Conservation (phyloP, 2,797 vertebrate genomes). For the Arremon aurantiirostris region DNA sequence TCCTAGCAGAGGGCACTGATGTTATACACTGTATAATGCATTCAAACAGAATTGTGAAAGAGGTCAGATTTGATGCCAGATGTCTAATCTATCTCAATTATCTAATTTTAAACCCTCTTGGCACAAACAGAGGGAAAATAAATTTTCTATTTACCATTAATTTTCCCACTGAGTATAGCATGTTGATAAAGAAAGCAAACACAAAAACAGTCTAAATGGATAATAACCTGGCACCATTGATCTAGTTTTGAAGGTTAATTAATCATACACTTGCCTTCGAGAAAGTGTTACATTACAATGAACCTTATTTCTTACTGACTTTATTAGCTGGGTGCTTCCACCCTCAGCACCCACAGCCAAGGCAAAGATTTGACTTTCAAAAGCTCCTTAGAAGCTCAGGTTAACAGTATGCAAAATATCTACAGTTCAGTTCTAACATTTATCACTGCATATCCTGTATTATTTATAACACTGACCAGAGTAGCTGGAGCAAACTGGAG, state of each 20-base stretch:
- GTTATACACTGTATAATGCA: neutral
- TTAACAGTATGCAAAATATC: neutral
- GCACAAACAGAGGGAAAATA: neutral
- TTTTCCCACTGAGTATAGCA: neutral
- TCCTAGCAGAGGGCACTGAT: conserved; percentile 25
- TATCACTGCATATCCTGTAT: neutral
- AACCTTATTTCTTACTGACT: neutral
- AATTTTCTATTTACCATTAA: conserved; percentile 32
- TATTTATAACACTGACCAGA: conserved; percentile 52
- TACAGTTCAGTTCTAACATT: neutral
- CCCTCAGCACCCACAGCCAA: neutral
- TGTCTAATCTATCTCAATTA: conserved; percentile 55
- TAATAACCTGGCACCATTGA: neutral
- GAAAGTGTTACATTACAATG: neutral
- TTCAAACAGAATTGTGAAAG: neutral
- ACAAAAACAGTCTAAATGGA: neutral
- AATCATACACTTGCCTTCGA: neutral
- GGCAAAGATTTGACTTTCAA: conserved; percentile 41
- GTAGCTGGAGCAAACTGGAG: neutral
- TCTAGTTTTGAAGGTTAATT: conserved; percentile 23
- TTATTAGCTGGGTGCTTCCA: neutral
- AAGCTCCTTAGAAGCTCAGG: neutral
- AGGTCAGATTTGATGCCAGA: conserved; percentile 31
- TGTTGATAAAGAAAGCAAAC: conserved; percentile 5
- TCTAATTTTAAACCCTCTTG: conserved; percentile 49